A percentile compares a stretch with the other conserved stretches of the same genome.
Conservation (phyloP, 2,797 vertebrate species). For the Anguilla megastoma region DNA sequence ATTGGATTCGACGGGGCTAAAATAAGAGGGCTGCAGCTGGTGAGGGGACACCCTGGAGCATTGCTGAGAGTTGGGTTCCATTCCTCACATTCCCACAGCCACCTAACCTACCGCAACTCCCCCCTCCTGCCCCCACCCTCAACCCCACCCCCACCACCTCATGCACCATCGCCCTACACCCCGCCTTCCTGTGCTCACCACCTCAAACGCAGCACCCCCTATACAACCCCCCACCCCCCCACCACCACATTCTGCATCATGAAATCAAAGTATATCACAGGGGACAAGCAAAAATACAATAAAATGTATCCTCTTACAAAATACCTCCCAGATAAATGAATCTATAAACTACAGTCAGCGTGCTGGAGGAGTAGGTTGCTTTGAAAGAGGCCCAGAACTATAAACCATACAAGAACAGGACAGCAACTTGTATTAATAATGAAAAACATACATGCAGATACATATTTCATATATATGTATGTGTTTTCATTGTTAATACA, state of each 20-base stretch:
- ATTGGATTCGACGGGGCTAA: slow-evolving; percentile 7
- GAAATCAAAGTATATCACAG: not conserved
- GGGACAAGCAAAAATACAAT: not conserved
- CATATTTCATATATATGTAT: not conserved
- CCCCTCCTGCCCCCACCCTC: not conserved
- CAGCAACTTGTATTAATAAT: not conserved
- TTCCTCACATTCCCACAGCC: slow-evolving; percentile 27
- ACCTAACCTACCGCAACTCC: not conserved
- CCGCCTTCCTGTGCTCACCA: not conserved
- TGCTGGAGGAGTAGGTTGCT: not conserved
- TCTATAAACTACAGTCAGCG: not conserved
- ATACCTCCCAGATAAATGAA: not conserved
- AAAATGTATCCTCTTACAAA: not conserved
- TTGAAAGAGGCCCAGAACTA: not conserved
- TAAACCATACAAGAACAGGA: not conserved
- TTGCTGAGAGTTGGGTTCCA: slow-evolving; percentile 11
- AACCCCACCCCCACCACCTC: not conserved
- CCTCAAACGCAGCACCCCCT: not conserved
- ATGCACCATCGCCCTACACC: not conserved
- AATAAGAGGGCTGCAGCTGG: slow-evolving; percentile 27
- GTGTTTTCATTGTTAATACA: no score
- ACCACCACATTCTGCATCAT: not conserved
- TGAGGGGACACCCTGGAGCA: not conserved
- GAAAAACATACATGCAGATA: not conserved
- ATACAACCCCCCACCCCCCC: not conserved